These are phyloP conservation scores for Ceratina japonica DNA, from an alignment of 1,140 invertebrate genomes.

Conservation along the genomic window DNA sequence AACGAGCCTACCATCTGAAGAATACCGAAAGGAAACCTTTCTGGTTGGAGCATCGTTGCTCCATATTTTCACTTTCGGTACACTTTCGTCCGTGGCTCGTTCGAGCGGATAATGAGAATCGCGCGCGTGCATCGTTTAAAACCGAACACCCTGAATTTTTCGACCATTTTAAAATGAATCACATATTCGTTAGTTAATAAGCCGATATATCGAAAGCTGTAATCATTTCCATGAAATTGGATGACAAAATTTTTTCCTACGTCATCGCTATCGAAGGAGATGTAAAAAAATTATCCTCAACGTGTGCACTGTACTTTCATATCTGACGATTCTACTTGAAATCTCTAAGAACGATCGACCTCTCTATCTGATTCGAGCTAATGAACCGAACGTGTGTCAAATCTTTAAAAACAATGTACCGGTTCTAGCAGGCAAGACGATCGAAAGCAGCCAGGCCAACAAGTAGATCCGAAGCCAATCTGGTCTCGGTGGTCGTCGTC, in stretches of 20 bases:
- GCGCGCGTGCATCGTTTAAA: neutral
- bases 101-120: conserved; percentile 20
- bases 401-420: conserved; percentile 32
- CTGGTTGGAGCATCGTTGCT: neutral
- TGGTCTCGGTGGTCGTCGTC: conserved; percentile 46
- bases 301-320: too few relatives aligned
- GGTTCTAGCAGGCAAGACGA: conserved; percentile 41
- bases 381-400: too few relatives aligned
- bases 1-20: neutral
- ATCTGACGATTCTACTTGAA: too few relatives aligned
- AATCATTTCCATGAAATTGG: too few relatives aligned
- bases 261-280: too few relatives aligned
- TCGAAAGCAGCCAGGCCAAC: conserved; percentile 36
- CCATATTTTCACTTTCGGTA: conserved; percentile 36
- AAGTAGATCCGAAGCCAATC: conserved; percentile 15
- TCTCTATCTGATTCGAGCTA: neutral
- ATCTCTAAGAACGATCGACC: too few relatives aligned
- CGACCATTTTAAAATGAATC: neutral
- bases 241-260: too few relatives aligned
- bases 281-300: neutral
- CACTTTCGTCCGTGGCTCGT: conserved; percentile 8
- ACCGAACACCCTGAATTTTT: too few relatives aligned
- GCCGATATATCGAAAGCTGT: neutral
- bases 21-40: neutral
- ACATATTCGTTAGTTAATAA: too few relatives aligned